Evolutionary conservation across 2,113 vertebrate genomes (phyloP).

Genomic region (Tylochromis polylepis): DNA sequence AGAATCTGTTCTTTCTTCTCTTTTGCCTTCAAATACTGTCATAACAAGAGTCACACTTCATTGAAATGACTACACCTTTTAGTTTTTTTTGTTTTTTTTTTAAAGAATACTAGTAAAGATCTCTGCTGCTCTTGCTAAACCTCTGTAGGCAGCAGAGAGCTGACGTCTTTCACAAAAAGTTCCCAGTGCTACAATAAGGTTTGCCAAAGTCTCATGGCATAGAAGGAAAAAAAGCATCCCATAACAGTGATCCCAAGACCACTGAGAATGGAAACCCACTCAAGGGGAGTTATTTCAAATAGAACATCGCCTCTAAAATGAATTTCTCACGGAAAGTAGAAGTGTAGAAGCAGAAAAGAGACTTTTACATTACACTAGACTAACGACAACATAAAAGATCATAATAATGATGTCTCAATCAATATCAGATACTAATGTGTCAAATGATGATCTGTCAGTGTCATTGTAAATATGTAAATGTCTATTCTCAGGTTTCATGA

Average conservation of each 20-base stretch:
- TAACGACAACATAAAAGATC: not conserved
- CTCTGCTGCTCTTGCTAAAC: not conserved
- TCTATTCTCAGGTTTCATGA: not conserved
- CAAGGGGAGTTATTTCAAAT: slow-evolving; percentile 62
- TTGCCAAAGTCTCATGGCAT: slow-evolving; percentile 20
- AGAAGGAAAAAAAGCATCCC: slow-evolving; percentile 39
- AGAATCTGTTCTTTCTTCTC: not conserved
- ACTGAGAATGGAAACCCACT: slow-evolving; percentile 56
- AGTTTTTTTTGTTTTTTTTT: not conserved
- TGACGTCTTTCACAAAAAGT: not conserved
- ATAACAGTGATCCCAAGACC: slow-evolving; percentile 25
- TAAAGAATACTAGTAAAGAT: not conserved
- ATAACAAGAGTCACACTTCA: not conserved
- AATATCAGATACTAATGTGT: slow-evolving; percentile 9
- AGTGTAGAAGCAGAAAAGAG: not conserved
- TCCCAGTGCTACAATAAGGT: slow-evolving; percentile 25
- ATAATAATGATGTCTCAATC: slow-evolving; percentile 7
- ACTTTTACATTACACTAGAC: not conserved
- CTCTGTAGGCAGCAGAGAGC: not conserved
- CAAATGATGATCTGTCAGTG: slow-evolving; percentile 13
- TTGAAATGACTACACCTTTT: not conserved
- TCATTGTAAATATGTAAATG: not conserved
- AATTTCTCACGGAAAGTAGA: slow-evolving; percentile 32
- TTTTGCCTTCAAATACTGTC: not conserved
- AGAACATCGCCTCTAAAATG: slow-evolving; percentile 44